Evolutionary conservation across 2,888 invertebrate genomes (phyloP).

Genomic region (Alentia gelatinosa): DNA sequence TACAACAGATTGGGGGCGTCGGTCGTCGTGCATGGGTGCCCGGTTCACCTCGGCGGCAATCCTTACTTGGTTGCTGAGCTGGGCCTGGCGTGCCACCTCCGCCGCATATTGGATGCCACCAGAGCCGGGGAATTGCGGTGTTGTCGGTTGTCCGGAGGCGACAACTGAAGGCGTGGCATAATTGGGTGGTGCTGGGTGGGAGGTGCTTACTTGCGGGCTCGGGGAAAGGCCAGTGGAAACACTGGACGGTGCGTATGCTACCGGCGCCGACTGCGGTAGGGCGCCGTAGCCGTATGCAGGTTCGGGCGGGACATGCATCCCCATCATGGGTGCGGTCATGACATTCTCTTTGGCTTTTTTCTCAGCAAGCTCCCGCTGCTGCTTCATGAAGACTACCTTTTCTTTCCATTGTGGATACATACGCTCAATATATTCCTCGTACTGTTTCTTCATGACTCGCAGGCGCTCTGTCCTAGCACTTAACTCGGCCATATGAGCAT

Average conservation of each 20-base stretch:
- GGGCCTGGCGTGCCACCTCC: not conserved
- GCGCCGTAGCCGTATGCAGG: not conserved
- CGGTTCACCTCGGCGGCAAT: not conserved
- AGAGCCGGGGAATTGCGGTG: not conserved
- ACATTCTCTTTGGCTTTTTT: not conserved
- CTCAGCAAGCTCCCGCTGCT: not conserved
- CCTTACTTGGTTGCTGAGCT: not conserved
- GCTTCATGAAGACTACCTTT: constrained; percentile 51
- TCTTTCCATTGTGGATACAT: constrained; percentile 77
- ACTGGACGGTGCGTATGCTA: not conserved
- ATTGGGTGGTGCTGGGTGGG: not conserved
- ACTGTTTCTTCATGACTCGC: constrained; percentile 73
- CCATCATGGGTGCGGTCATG: not conserved
- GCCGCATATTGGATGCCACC: not conserved
- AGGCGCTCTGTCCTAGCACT: constrained; percentile 74
- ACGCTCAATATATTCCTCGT: constrained; percentile 75
- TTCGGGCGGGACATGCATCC: not conserved
- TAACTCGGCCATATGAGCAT: constrained; percentile 71
- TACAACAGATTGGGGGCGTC: no score
- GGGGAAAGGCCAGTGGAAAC: constrained; percentile 11
- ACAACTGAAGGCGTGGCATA: not conserved
- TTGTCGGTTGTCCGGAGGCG: not conserved
- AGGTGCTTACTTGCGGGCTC: not conserved
- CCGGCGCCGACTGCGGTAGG: not conserved
- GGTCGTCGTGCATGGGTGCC: not conserved